These are phyloP conservation scores for Acromyrmex heyeri DNA, from an alignment of 1,140 invertebrate species.

Conservation along the genomic window DNA sequence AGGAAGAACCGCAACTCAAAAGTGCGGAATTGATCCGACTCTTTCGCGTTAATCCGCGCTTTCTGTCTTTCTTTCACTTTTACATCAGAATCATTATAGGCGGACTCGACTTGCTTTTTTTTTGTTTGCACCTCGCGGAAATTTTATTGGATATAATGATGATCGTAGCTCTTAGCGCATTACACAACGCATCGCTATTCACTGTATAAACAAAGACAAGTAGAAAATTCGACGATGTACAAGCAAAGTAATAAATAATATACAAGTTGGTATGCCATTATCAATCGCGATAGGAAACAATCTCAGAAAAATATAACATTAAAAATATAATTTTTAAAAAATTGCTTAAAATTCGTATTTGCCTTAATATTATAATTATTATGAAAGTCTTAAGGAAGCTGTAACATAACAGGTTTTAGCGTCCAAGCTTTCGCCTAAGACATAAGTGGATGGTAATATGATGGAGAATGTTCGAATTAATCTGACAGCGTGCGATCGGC, in stretches of 20 bases:
- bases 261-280: background rate
- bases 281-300: background rate
- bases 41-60: constrained; percentile 23
- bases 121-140: constrained; percentile 51
- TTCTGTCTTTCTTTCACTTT: constrained; percentile 57
- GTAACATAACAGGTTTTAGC: background rate
- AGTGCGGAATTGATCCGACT: constrained; percentile 42
- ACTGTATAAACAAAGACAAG: background rate
- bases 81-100: constrained; percentile 10
- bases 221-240: constrained; percentile 13
- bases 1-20: constrained; percentile 62
- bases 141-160: constrained; percentile 68
- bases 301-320: background rate
- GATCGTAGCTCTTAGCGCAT: constrained; percentile 26
- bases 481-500: constrained; percentile 3
- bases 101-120: background rate
- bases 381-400: constrained; percentile 1
- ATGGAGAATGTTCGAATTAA: constrained; percentile 22
- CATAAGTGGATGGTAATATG: constrained; percentile 34
- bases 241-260: constrained; percentile 6
- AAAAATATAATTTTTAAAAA: background rate
- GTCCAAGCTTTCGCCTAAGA: constrained; percentile 11
- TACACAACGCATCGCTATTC: constrained; percentile 4
- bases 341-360: background rate
- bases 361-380: constrained; percentile 26